These are phyloP conservation scores for Pyxicephalus adspersus DNA, from an alignment of 2,113 vertebrate species.

Conservation along the genomic window DNA sequence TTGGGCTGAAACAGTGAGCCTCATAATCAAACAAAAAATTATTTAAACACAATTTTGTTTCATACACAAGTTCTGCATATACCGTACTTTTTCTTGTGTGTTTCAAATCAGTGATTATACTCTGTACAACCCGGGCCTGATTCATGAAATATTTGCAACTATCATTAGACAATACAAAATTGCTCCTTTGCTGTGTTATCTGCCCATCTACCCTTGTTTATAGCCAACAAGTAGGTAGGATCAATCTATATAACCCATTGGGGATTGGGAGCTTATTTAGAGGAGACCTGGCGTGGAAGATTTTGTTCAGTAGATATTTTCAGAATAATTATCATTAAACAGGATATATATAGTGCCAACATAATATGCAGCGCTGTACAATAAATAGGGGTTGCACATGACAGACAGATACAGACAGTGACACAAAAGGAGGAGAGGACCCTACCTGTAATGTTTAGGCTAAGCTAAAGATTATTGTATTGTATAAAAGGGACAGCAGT, in stretches of 20 bases:
- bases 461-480: constrained; percentile 20
- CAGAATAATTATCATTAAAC: too few relatives aligned
- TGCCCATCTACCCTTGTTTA: not conserved
- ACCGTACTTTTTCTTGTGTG: constrained; percentile 60
- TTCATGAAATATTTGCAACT: constrained; percentile 75
- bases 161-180: constrained; percentile 4
- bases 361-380: too few relatives aligned
- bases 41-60: constrained; percentile 75
- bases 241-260: not conserved
- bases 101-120: constrained; percentile 63
- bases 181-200: not conserved
- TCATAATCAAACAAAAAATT: constrained; percentile 67
- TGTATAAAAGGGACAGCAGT: constrained; percentile 5
- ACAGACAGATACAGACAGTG: too few relatives aligned
- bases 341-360: too few relatives aligned
- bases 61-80: constrained; percentile 75
- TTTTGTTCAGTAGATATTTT: too few relatives aligned
- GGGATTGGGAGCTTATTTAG: too few relatives aligned
- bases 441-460: not conserved
- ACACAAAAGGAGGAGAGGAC: too few relatives aligned
- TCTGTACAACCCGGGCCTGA: constrained; percentile 82
- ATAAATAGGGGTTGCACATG: too few relatives aligned
- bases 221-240: too few relatives aligned
- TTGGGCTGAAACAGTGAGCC: constrained; percentile 63
- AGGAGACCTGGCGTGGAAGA: too few relatives aligned